A percentile compares a stretch with the other conserved stretches of the same genome.
Conservation (phyloP, 2,797 vertebrate genomes). For the Otolemur crassicaudatus region DNA sequence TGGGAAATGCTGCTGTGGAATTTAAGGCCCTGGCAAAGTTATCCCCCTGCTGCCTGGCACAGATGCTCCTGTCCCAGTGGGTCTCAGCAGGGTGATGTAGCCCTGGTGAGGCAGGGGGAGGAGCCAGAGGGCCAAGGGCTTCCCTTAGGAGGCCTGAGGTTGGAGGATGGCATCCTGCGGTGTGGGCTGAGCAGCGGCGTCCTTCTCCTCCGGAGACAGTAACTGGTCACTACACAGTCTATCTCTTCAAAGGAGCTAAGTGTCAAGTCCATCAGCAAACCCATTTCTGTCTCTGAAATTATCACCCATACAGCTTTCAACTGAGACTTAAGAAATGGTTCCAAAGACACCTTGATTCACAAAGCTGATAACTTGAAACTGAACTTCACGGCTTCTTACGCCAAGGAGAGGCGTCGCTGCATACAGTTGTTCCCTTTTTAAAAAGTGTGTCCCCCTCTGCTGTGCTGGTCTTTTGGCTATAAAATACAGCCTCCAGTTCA, state of each 20-base stretch:
- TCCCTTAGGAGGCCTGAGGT: neutral
- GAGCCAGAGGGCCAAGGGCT: too few species aligned
- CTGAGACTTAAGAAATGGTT: neutral
- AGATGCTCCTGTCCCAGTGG: neutral
- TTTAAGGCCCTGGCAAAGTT: neutral
- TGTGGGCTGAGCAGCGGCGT: too few species aligned
- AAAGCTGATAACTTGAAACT: neutral
- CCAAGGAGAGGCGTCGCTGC: neutral
- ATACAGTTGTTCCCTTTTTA: neutral
- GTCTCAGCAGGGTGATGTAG: neutral
- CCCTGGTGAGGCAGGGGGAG: too few species aligned
- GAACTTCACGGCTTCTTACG: neutral
- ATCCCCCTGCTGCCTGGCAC: too few species aligned
- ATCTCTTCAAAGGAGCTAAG: neutral
- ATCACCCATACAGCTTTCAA: neutral
- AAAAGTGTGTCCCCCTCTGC: neutral
- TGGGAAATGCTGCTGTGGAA: neutral
- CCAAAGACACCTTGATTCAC: neutral
- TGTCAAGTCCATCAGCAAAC: neutral
- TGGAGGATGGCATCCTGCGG: too few species aligned
- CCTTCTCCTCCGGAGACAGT: neutral
- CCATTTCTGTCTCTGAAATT: neutral
- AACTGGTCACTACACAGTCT: neutral
- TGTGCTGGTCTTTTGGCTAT: neutral
- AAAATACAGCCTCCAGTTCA: neutral